Evolutionary conservation across 2,113 vertebrate genomes (phyloP).

Genomic region (Sinocyclocheilus anshuiensis): DNA sequence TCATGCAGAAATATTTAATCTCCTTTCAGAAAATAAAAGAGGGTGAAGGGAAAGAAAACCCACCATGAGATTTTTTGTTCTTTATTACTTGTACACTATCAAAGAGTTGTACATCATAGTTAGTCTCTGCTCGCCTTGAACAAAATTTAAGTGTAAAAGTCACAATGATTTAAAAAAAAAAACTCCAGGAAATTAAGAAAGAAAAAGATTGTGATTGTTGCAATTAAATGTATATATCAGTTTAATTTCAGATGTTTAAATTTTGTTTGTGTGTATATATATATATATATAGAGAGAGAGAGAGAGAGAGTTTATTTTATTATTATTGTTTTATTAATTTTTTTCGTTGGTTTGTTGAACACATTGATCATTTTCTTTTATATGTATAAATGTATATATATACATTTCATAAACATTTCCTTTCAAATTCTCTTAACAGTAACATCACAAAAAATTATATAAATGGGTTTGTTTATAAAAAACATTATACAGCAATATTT

Average conservation of each 20-base stretch:
- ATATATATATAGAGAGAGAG: too few relatives aligned
- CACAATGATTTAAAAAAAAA: neutral
- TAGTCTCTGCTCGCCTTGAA: neutral
- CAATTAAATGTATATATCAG: too few relatives aligned
- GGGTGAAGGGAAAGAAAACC: slow-evolving; percentile 69
- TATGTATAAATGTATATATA: neutral
- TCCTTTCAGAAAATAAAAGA: slow-evolving; percentile 67
- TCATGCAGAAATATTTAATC: slow-evolving; percentile 86
- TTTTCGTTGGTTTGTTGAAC: too few relatives aligned
- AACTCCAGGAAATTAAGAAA: too few relatives aligned
- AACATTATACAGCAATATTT: neutral
- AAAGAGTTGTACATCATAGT: slow-evolving; percentile 49
- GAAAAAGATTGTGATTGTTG: too few relatives aligned
- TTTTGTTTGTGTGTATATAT: neutral
- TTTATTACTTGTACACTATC: slow-evolving; percentile 41
- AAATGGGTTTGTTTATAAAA: neutral
- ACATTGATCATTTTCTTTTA: too few relatives aligned
- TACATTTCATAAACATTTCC: neutral
- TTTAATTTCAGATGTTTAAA: neutral
- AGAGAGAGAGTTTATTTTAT: too few relatives aligned
- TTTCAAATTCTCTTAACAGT: neutral
- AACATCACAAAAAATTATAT: neutral
- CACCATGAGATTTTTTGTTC: slow-evolving; percentile 63
- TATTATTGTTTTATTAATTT: too few relatives aligned
- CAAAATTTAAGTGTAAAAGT: slow-evolving; percentile 5